Evolutionary conservation across 2,888 invertebrate species (phyloP).

Genomic region (Rotaria magnacalcarata): DNA sequence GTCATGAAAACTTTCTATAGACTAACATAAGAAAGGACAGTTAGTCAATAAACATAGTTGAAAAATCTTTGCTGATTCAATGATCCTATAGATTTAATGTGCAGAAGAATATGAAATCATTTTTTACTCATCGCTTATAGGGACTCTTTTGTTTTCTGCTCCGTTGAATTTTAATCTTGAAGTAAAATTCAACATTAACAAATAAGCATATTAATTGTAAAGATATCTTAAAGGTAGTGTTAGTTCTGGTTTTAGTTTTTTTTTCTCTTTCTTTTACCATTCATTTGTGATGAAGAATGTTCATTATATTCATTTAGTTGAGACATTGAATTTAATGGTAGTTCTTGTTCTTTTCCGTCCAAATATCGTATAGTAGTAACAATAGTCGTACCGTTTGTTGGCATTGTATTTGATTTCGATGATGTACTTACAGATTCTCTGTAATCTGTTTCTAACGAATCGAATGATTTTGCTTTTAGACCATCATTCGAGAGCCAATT

Average conservation of each 20-base stretch:
- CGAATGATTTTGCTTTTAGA: constrained; percentile 37
- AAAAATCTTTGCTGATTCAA: background rate
- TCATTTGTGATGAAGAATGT: background rate
- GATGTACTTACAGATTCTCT: background rate
- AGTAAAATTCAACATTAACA: no score
- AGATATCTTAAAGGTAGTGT: no score
- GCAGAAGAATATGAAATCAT: background rate
- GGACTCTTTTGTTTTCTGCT: background rate
- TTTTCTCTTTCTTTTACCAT: background rate
- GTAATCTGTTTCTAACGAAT: constrained; percentile 21
- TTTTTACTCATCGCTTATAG: background rate
- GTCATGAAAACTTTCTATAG: no score
- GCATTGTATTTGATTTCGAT: background rate
- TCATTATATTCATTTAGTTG: background rate
- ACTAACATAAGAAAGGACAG: background rate
- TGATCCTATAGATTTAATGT: background rate
- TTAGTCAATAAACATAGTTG: background rate
- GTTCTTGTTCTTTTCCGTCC: background rate
- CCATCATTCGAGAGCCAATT: background rate
- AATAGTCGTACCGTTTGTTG: background rate
- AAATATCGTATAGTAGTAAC: background rate
- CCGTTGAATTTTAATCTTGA: no score
- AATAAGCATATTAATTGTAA: no score
- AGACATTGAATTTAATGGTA: background rate
- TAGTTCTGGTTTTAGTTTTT: background rate